These are phyloP conservation scores for Venturia canescens DNA, from an alignment of 1,140 invertebrate genomes.

Conservation along the genomic window DNA sequence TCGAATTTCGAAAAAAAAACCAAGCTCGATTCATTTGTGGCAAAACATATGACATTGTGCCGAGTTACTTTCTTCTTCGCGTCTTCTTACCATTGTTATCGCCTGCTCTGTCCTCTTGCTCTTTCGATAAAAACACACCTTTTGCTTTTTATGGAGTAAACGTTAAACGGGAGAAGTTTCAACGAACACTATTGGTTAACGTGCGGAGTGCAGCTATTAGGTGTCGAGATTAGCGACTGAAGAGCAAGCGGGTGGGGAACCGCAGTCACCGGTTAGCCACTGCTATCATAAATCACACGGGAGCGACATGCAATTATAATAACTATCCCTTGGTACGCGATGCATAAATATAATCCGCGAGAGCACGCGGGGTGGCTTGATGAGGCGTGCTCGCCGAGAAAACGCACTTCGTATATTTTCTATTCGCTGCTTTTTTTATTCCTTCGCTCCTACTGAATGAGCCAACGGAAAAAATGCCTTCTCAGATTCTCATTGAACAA, in stretches of 20 bases:
- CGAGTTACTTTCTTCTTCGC: neutral
- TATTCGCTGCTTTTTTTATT: neutral
- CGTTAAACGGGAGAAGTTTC: neutral
- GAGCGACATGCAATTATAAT: constrained; percentile 46
- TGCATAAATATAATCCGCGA: constrained; percentile 43
- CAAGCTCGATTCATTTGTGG: too few species aligned
- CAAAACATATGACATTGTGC: neutral
- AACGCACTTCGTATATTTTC: constrained; percentile 5
- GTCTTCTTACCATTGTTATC: neutral
- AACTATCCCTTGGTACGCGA: constrained; percentile 38
- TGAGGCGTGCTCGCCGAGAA: constrained; percentile 32
- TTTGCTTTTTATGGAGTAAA: constrained; percentile 17
- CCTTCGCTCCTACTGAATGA: neutral
- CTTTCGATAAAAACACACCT: neutral
- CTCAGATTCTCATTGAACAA: neutral
- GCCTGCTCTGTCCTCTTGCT: neutral
- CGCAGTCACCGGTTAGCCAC: constrained; percentile 32
- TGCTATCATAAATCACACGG: constrained; percentile 43
- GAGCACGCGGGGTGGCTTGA: constrained; percentile 38
- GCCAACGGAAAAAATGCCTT: neutral
- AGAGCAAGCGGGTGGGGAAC: constrained; percentile 30
- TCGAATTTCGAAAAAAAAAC: too few species aligned
- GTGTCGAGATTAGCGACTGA: constrained; percentile 37
- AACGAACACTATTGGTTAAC: constrained; percentile 19
- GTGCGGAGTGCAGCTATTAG: constrained; percentile 25